These are phyloP conservation scores for Onychostoma macrolepis DNA, from an alignment of 2,113 vertebrate species.

Conservation along the genomic window DNA sequence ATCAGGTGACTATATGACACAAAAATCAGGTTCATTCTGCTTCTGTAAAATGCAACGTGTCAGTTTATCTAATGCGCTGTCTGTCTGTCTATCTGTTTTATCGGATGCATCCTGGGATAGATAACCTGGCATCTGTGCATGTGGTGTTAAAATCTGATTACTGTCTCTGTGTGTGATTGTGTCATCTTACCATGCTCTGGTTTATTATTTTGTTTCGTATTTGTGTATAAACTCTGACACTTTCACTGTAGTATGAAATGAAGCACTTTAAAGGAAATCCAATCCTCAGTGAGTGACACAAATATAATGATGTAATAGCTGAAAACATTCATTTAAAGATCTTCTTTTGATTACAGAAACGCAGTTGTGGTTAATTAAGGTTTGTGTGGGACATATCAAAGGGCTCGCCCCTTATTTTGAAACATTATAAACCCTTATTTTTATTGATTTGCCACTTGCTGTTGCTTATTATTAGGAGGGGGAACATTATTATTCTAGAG, in stretches of 20 bases:
- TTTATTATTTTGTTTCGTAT: not conserved
- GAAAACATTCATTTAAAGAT: no score
- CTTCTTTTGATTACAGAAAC: not conserved
- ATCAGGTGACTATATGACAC: not conserved
- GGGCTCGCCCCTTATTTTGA: not conserved
- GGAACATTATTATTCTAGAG: not conserved
- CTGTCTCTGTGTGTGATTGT: not conserved
- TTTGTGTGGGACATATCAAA: not conserved
- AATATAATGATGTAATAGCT: not conserved
- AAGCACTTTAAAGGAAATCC: not conserved
- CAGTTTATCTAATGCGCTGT: not conserved
- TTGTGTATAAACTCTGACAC: constrained; percentile 17
- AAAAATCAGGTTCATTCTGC: not conserved
- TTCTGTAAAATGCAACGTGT: not conserved
- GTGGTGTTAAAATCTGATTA: not conserved
- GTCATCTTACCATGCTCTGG: not conserved
- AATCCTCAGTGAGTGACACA: not conserved
- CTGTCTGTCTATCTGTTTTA: not conserved
- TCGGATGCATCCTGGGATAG: not conserved
- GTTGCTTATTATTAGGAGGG: not conserved
- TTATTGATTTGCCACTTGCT: not conserved
- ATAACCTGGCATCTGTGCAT: not conserved
- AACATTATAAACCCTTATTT: no score
- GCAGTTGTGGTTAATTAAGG: not conserved
- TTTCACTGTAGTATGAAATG: constrained; percentile 4